A percentile compares a stretch with the other conserved stretches of the same genome.
Conservation (phyloP, 2,888 invertebrate species). For the Timema cristinae region DNA sequence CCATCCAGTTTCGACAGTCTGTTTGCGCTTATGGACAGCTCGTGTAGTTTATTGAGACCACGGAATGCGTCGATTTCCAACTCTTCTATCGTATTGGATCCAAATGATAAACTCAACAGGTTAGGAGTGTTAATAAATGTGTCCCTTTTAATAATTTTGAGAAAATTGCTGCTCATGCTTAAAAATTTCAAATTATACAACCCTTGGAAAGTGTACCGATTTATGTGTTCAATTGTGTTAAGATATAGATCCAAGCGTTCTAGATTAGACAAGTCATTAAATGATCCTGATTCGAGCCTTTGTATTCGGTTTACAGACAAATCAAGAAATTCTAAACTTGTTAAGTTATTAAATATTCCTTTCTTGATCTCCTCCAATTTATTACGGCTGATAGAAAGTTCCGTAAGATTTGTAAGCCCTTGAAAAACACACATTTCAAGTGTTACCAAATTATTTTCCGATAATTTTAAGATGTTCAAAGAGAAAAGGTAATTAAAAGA, state of each 20-base stretch:
- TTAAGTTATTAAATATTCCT: neutral
- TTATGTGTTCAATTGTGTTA: neutral
- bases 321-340: neutral
- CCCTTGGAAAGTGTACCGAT: neutral
- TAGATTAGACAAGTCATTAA: neutral
- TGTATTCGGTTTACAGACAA: neutral
- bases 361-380: slow-evolving; percentile 9
- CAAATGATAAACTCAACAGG: neutral
- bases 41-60: slow-evolving; percentile 2
- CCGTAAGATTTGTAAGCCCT: neutral
- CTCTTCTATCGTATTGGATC: slow-evolving; percentile 2
- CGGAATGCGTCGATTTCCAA: neutral
- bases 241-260: neutral
- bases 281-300: neutral
- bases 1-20: neutral
- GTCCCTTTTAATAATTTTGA: neutral
- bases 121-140: neutral
- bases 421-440: neutral
- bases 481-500: too few species aligned
- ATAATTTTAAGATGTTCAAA: too few species aligned
- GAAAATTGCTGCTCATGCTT: neutral
- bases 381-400: neutral
- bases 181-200: neutral
- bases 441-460: neutral
- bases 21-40: neutral